phyloP scores from a whole-genome alignment of 2,113 vertebrate species.

The Collichthys lucidus region DNA sequence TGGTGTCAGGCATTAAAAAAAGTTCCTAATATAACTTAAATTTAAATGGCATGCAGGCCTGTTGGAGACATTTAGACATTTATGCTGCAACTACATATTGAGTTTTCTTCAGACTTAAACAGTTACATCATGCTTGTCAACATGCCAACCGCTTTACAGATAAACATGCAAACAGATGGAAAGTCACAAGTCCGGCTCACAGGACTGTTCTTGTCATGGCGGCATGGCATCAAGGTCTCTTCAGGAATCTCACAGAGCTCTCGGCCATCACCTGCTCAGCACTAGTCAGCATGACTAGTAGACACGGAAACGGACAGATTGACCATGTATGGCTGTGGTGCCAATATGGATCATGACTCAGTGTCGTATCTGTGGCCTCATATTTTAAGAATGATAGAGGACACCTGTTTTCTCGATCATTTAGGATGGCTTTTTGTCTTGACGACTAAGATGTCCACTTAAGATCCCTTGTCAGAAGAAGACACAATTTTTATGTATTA shows the following conservation, averaged over 20 bases:
- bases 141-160: constrained; percentile 27
- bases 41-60: not conserved
- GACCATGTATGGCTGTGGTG: constrained; percentile 57
- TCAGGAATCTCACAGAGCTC: constrained; percentile 56
- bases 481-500: not conserved
- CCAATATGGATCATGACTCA: constrained; percentile 67
- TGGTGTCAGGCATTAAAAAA: not conserved
- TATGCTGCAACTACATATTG: constrained; percentile 1
- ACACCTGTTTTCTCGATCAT: constrained; percentile 34
- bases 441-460: not conserved
- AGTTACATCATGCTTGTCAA: constrained; percentile 55
- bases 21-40: not conserved
- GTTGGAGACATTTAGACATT: not conserved
- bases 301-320: constrained; percentile 21
- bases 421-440: not conserved
- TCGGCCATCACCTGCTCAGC: constrained; percentile 52
- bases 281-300: constrained; percentile 32
- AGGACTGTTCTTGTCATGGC: constrained; percentile 57
- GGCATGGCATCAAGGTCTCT: constrained; percentile 48
- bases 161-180: constrained; percentile 45
- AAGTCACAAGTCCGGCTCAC: constrained; percentile 33
- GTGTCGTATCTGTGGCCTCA: constrained; percentile 37
- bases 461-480: not conserved
- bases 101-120: constrained; percentile 5
- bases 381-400: constrained; percentile 22